Base-by-base conservation (phyloP, 2,888 invertebrate genomes). In the Diadromus collaris region DNA sequence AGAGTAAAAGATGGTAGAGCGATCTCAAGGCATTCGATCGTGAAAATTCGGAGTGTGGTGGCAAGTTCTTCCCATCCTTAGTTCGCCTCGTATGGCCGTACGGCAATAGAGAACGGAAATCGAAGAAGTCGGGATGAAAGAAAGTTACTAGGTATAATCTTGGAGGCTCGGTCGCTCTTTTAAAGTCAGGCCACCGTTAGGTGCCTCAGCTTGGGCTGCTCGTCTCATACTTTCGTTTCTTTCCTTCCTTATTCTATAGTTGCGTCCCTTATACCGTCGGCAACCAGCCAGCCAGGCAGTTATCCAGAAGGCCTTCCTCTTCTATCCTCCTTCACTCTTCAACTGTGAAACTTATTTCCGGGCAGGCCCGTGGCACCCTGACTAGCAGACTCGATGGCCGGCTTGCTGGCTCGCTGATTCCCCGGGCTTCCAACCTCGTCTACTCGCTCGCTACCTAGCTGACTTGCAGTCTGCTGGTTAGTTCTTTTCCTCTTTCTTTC, bases 321-420 rank as follows among this genome's bases (percentile, higher is more conserved):
- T 34, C 51, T 19, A 24, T 54, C n/a, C 80, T 70, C 61, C 56
- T 41, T 63, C 54, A n/a, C 72, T 63, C 75, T 75, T 68, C 75
- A 75, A 68, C 77, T 72, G 64, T 38, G 61, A 79, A 81, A 79
- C 81, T 80, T 80, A 80, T 72, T 80, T 80, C 54, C 65, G 65
- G 70, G 71, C 70, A 72, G 76, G 58, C 69, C 56, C 76, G 48
- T 64, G 73, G 79, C 80, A 77, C 71, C 69, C 76, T 79, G 82
- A 82, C 81, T 81, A 79, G 81, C 74, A 74, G 82, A 78, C 83
- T 82, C 54, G 79, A 73, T 77, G 76, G 81, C 80, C 80, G 69
- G 68, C 74, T 79, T 38, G 61, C 70, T 60, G 64, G 34, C 65
- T 78, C 54, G 32, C 54, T 68, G 51, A 68, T 68, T 71, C 70